Evolutionary conservation across 2,113 vertebrate genomes (phyloP).

Genomic region (Octodon degus): DNA sequence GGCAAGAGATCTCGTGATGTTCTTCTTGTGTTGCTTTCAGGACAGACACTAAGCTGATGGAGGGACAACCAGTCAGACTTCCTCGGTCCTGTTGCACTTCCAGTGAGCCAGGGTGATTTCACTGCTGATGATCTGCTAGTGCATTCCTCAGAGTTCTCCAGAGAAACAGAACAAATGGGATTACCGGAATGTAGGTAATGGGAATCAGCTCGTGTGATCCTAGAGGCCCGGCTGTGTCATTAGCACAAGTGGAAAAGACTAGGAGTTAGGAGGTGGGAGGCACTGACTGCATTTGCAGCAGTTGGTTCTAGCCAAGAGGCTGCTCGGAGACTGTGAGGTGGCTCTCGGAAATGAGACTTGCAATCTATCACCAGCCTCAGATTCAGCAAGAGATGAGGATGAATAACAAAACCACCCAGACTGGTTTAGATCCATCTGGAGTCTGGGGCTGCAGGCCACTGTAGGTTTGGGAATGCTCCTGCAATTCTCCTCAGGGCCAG

Average conservation of each 20-base stretch:
- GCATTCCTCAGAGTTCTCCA: neutral
- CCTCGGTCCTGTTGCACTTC: neutral
- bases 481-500: neutral
- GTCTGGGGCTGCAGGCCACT: neutral
- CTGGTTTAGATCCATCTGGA: neutral
- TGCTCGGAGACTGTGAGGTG: neutral
- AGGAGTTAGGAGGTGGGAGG: neutral
- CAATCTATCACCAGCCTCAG: neutral
- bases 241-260: conserved; percentile 7
- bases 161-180: neutral
- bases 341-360: neutral
- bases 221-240: neutral
- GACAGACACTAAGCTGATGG: neutral
- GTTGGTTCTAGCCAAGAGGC: neutral
- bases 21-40: conserved; percentile 17
- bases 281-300: neutral
- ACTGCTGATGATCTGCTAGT: neutral
- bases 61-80: neutral
- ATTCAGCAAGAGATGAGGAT: neutral
- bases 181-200: too few species aligned
- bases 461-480: neutral
- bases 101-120: neutral
- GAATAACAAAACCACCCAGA: neutral
- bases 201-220: neutral
- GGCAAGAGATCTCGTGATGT: neutral